These are phyloP conservation scores for Ophioderma brevispina DNA, from an alignment of 35 echinoderm and acorn worm species.

Conservation along the genomic window DNA sequence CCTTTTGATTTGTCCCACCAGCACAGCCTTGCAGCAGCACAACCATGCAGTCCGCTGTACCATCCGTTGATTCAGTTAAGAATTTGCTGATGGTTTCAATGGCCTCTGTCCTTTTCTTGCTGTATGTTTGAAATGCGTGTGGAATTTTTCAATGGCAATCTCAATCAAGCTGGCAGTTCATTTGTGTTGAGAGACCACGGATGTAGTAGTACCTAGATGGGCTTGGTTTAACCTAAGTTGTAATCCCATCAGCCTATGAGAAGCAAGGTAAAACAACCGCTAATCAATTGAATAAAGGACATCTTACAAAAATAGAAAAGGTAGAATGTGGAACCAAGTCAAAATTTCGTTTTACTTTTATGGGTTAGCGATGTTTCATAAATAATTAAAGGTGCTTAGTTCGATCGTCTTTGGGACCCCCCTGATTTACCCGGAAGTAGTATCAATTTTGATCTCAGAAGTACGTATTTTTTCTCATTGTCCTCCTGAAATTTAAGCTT, in stretches of 20 bases:
- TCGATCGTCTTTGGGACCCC: no score
- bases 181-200: constrained; percentile 83
- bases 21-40: constrained; percentile 63
- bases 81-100: constrained; percentile 92
- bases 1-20: constrained; percentile 12
- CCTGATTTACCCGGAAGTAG: no score
- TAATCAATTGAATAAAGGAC: constrained; percentile 4
- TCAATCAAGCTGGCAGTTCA: constrained; percentile 84
- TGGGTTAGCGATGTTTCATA: no score
- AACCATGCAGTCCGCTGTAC: constrained; percentile 84
- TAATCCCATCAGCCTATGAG: constrained; percentile 79
- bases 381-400: no score
- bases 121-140: constrained; percentile 52
- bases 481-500: no score
- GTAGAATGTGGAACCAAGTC: no score
- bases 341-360: no score
- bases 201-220: constrained; percentile 77
- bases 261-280: neutral
- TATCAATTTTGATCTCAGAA: no score
- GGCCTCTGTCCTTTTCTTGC: constrained; percentile 75
- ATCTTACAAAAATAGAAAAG: no score
- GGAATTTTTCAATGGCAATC: constrained; percentile 65
- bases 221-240: constrained; percentile 85
- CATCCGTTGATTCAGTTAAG: constrained; percentile 81
- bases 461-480: no score